phyloP scores from a whole-genome alignment of 2,113 vertebrate species.

The Oryzias curvinotus region DNA sequence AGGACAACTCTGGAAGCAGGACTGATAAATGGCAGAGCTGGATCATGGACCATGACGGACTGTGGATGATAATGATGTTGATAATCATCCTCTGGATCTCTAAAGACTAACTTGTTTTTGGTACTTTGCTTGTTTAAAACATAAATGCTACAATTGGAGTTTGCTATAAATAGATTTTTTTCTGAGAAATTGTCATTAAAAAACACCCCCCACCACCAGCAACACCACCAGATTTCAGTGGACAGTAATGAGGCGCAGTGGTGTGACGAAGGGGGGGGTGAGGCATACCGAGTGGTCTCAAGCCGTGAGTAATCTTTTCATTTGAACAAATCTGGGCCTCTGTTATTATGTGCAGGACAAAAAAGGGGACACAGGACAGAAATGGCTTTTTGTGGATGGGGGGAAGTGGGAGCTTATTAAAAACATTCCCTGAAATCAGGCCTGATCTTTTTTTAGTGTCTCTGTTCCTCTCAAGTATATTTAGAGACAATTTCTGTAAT shows the following conservation, averaged over 20 bases:
- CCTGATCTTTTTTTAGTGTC: slow-evolving; percentile 58
- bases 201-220: slow-evolving; percentile 5
- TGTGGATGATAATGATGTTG: too few relatives aligned
- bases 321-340: slow-evolving; percentile 74
- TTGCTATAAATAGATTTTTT: slow-evolving; percentile 69
- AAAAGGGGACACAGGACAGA: slow-evolving; percentile 24
- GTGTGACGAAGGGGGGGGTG: slow-evolving; percentile 4
- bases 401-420: slow-evolving; percentile 17
- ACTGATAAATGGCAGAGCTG: too few relatives aligned
- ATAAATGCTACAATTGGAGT: slow-evolving; percentile 6
- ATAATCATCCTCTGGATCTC: too few relatives aligned
- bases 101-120: too few relatives aligned
- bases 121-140: too few relatives aligned
- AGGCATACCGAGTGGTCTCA: slow-evolving; percentile 57
- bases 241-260: slow-evolving; percentile 39
- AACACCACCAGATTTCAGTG: slow-evolving; percentile 36
- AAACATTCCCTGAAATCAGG: slow-evolving; percentile 40
- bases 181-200: slow-evolving; percentile 51
- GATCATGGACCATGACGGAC: too few relatives aligned
- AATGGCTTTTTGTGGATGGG: background rate
- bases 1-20: too few relatives aligned
- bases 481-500: slow-evolving; percentile 47
- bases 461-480: slow-evolving; percentile 44
- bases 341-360: slow-evolving; percentile 67
- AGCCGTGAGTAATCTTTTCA: slow-evolving; percentile 72